Percentiles rank a stretch among this genome's conserved stretches.
phyloP scores from a whole-genome alignment of 23 tunicate genomes.

The Trididemnum nubilum region DNA sequence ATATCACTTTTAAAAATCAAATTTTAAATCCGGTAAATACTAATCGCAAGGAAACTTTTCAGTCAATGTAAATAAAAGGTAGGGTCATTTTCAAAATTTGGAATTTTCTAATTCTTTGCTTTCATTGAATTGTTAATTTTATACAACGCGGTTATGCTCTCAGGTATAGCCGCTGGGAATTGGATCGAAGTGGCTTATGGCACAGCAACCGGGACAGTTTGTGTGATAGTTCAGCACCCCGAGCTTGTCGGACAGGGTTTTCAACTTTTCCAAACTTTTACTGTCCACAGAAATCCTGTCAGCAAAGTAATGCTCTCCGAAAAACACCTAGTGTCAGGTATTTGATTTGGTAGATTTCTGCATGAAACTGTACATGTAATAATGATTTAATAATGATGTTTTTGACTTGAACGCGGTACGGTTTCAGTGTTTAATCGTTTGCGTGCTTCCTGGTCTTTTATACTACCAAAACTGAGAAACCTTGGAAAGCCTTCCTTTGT shows the following conservation, averaged over 20 bases:
- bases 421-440: no score
- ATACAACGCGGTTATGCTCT: not conserved
- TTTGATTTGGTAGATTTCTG: no score
- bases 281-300: conserved; percentile 88
- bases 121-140: not conserved
- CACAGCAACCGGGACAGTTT: conserved; percentile 80
- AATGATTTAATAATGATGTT: no score
- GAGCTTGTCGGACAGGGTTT: conserved; percentile 96
- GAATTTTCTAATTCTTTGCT: not conserved
- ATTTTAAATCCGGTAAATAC: no score
- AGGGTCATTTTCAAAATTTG: not conserved
- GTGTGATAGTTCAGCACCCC: conserved; percentile 97
- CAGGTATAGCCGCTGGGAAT: conserved; percentile 54
- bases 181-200: conserved; percentile 99
- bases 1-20: no score
- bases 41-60: no score
- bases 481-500: no score
- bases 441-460: no score
- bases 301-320: conserved; percentile 84
- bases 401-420: no score
- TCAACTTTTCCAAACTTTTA: conserved; percentile 96
- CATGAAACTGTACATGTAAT: no score
- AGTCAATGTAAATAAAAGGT: not conserved
- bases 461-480: no score
- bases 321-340: conserved; percentile 82